Evolutionary conservation across 2,113 vertebrate genomes (phyloP).

Genomic region (Todiramphus saurophagus): DNA sequence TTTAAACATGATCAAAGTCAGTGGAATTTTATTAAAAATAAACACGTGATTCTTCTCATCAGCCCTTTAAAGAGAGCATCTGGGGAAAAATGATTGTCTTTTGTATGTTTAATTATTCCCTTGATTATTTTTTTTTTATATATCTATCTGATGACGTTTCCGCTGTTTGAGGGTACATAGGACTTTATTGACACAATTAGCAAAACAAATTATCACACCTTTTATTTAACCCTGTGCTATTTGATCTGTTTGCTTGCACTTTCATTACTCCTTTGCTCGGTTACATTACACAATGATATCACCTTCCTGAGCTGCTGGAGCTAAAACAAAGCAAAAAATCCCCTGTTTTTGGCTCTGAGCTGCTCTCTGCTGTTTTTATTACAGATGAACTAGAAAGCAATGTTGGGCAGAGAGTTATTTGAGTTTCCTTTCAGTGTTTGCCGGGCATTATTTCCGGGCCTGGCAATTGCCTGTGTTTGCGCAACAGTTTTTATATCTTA

Average conservation of each 20-base stretch:
- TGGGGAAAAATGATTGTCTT: neutral
- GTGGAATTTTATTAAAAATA: neutral
- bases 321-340: neutral
- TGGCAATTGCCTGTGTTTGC: slow-evolving; percentile 8
- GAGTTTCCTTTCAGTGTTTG: slow-evolving; percentile 38
- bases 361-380: slow-evolving; percentile 27
- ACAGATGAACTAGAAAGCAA: slow-evolving; percentile 11
- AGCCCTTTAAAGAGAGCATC: neutral
- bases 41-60: neutral
- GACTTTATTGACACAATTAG: slow-evolving; percentile 53
- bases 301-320: slow-evolving; percentile 19
- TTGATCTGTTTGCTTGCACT: slow-evolving; percentile 41
- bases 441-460: neutral
- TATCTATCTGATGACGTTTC: slow-evolving; percentile 1
- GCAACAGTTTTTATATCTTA: slow-evolving; percentile 3
- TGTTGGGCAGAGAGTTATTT: neutral
- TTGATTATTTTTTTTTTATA: neutral
- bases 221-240: slow-evolving; percentile 36
- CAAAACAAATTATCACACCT: slow-evolving; percentile 50
- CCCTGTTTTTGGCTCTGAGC: neutral
- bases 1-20: neutral
- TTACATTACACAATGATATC: slow-evolving; percentile 41
- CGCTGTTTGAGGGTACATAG: slow-evolving; percentile 19
- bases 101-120: neutral
- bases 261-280: slow-evolving; percentile 24